Evolutionary conservation across 2,113 vertebrate species (phyloP).

Genomic region (Dromas ardeola): DNA sequence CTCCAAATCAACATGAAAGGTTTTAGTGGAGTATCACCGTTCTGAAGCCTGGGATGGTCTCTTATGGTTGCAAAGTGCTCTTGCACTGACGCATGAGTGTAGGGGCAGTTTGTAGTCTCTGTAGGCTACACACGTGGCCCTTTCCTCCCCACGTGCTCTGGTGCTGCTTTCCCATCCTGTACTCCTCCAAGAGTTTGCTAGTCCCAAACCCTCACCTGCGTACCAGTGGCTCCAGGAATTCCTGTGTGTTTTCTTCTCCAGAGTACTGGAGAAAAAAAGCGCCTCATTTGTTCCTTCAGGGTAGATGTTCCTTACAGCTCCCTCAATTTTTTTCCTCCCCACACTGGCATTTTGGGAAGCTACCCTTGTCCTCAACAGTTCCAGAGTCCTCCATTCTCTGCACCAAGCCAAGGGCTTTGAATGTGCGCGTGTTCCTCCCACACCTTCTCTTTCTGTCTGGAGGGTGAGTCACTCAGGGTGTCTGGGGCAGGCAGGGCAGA

Average conservation of each 20-base stretch:
- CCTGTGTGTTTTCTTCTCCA: not conserved
- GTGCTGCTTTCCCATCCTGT: not conserved
- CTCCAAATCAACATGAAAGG: not conserved
- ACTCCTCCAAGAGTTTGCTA: not conserved
- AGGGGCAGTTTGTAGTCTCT: not conserved
- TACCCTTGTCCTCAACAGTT: not conserved
- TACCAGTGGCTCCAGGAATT: not conserved
- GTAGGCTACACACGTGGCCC: not conserved
- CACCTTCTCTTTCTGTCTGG: conserved; percentile 11
- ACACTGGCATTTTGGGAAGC: not conserved
- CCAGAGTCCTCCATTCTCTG: not conserved
- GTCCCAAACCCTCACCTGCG: not conserved
- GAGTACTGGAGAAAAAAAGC: not conserved
- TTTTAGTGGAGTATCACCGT: not conserved
- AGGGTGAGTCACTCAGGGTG: not conserved
- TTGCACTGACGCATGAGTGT: not conserved
- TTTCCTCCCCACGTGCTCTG: not conserved
- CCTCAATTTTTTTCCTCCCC: not conserved
- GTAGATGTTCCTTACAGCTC: not conserved
- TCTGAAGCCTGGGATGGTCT: not conserved
- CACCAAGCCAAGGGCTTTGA: not conserved
- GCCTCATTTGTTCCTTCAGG: not conserved
- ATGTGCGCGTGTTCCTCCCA: not conserved
- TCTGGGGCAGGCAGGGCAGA: conserved; percentile 18
- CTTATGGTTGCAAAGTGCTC: not conserved